Evolutionary conservation across 2,797 vertebrate species (phyloP).

Genomic region (Ptychobarbus kaznakovi): DNA sequence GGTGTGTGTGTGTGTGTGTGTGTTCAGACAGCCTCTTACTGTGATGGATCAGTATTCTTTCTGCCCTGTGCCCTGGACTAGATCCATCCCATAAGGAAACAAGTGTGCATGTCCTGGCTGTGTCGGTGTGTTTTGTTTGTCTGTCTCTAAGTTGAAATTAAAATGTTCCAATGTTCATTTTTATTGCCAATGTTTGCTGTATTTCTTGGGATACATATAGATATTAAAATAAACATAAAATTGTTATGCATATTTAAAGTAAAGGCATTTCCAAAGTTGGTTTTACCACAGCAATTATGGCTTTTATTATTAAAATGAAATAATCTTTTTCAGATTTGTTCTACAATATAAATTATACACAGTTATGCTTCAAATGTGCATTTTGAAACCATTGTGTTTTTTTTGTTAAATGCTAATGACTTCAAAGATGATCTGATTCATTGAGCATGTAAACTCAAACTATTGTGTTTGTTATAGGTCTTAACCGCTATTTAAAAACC

Average conservation of each 20-base stretch:
- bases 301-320: too few species aligned
- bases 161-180: neutral
- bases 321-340: neutral
- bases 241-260: neutral
- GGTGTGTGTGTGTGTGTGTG: constrained; percentile 49
- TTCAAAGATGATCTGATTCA: neutral
- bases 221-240: neutral
- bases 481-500: neutral
- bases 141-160: neutral
- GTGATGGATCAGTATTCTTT: constrained; percentile 81
- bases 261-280: neutral
- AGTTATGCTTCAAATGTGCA: too few species aligned
- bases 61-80: constrained; percentile 79
- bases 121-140: constrained; percentile 37
- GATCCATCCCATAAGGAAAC: constrained; percentile 81
- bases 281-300: too few species aligned
- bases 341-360: neutral
- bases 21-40: constrained; percentile 64
- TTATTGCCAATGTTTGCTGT: neutral
- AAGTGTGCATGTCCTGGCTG: constrained; percentile 69
- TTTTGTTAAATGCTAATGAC: neutral
- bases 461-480: neutral
- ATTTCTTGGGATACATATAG: neutral
- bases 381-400: neutral
- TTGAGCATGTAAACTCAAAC: neutral